Base-by-base conservation (phyloP, 2,113 vertebrate species). In the Proterorhinus semilunaris region DNA sequence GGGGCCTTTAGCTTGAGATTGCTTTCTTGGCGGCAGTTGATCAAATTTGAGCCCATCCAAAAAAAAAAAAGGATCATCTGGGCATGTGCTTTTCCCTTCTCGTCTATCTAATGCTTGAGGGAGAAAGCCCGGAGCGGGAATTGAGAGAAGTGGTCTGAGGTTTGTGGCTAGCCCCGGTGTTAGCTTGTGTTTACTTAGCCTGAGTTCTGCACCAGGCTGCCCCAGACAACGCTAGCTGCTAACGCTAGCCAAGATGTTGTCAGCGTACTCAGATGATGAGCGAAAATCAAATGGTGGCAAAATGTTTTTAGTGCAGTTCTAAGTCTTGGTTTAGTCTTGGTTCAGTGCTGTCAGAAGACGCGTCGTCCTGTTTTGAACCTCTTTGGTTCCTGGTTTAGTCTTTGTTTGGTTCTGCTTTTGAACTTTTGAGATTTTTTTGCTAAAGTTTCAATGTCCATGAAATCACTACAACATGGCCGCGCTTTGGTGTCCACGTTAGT, bases 231-330 rank as follows among this genome's bases (percentile, higher is more conserved):
- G 43, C 43, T 62, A 65, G 75, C 21, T 7, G 69, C 77, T 79
- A 15, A 69, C 70, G 78, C 75, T 74, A n/a, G 77, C 83, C 83
- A 87, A 81, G 75, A 83, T 88, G 80, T 87, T 91, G 86, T 90
- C 88, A 86, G 90, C 71, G 0, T 74, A 83, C 82, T 87, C 91
- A 95, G 95, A 95, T 96, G 94, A 92, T 93, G 91, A 90, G 91
- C 87, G 80, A 77, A 83, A 86, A 72, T 69, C 79, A 36, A 36
- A 36, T 78, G 83, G 78, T 78, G 66, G 80, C n/a, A 17, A 54
- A 17, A 9, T 54, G 52, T 54, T 3, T 7, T 21, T 50, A 6
- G 15, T 50, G 15, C 48, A 6, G 10, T 50, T 50, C 48, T 3
- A 13, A 50, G 21, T 50, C 11, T 13, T 12, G 48, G 48, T 49